Percentiles rank a stretch among this genome's conserved stretches.
Conservation (phyloP, 2,797 vertebrate genomes). For the Cynodonichthys magdalenae region DNA sequence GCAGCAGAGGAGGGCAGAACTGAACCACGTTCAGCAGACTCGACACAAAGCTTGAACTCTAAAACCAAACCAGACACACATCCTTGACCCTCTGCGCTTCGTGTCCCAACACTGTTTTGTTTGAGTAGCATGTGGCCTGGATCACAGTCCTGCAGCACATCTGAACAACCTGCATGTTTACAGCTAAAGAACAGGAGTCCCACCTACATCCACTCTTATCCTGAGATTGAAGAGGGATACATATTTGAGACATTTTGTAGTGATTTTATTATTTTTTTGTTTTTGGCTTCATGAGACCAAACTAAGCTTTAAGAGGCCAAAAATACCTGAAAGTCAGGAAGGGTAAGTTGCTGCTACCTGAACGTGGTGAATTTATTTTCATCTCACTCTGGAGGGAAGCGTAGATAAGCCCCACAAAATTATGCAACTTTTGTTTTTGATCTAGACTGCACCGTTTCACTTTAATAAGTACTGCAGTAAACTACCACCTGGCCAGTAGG, state of each 20-base stretch:
- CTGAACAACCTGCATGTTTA: conserved; percentile 44
- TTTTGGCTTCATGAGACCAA: too few relatives aligned
- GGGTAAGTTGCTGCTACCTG: conserved; percentile 24
- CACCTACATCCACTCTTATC: conserved; percentile 10
- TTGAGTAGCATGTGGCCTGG: conserved; percentile 40
- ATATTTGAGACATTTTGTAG: conserved; percentile 14
- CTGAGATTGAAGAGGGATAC: conserved; percentile 17
- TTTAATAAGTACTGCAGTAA: conserved; percentile 39
- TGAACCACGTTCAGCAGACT: conserved; percentile 38
- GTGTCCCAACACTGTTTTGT: conserved; percentile 42
- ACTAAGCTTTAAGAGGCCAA: neutral
- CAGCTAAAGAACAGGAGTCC: conserved; percentile 11
- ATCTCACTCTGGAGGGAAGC: conserved; percentile 21
- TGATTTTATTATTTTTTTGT: conserved; percentile 16
- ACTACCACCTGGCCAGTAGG: conserved; percentile 51
- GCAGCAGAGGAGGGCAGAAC: conserved; percentile 33
- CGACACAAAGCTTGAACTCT: conserved; percentile 24
- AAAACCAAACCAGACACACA: conserved; percentile 31
- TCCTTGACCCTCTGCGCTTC: conserved; percentile 57
- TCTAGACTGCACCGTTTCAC: conserved; percentile 58
- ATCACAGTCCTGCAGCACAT: conserved; percentile 51
- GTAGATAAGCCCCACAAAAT: conserved; percentile 21
- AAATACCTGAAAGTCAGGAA: conserved; percentile 24
- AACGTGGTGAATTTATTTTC: conserved; percentile 16
- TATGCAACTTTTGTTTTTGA: conserved; percentile 56